A percentile compares a stretch with the other conserved stretches of the same genome.
Evolutionary conservation across 2,888 invertebrate genomes (phyloP).

Genomic region (Chaetogeoica ovagalla): DNA sequence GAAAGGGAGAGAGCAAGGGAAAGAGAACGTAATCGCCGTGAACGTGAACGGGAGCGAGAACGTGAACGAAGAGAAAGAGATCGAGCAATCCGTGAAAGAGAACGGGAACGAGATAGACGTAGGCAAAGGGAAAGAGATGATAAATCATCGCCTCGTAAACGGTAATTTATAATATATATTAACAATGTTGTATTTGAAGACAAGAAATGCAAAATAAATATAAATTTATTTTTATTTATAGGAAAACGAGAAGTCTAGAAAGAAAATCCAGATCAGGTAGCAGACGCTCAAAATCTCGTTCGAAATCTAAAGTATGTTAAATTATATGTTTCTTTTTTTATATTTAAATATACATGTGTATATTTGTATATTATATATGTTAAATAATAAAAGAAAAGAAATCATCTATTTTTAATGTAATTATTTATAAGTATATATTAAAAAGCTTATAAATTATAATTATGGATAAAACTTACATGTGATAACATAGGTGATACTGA

Average conservation of each 20-base stretch:
- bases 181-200: neutral
- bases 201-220: neutral
- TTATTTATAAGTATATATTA: too few relatives aligned
- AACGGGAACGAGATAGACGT: constrained; percentile 56
- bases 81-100: constrained; percentile 55
- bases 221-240: neutral
- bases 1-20: constrained; percentile 59
- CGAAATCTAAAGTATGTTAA: constrained; percentile 51
- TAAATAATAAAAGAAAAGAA: too few relatives aligned
- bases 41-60: constrained; percentile 52
- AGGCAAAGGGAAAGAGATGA: constrained; percentile 54
- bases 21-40: constrained; percentile 56
- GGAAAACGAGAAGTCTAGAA: constrained; percentile 55
- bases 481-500: too few relatives aligned
- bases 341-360: too few relatives aligned
- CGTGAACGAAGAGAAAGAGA: constrained; percentile 58
- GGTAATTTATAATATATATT: constrained; percentile 39
- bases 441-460: too few relatives aligned
- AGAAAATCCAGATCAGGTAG: constrained; percentile 55
- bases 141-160: constrained; percentile 56
- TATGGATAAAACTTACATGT: too few relatives aligned
- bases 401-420: too few relatives aligned
- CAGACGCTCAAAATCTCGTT: constrained; percentile 54
- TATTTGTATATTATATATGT: too few relatives aligned
- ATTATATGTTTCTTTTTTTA: too few relatives aligned